A percentile compares a stretch with the other conserved stretches of the same genome.
Conservation (phyloP, 1,140 invertebrate genomes). For the Trichogramma pretiosum region DNA sequence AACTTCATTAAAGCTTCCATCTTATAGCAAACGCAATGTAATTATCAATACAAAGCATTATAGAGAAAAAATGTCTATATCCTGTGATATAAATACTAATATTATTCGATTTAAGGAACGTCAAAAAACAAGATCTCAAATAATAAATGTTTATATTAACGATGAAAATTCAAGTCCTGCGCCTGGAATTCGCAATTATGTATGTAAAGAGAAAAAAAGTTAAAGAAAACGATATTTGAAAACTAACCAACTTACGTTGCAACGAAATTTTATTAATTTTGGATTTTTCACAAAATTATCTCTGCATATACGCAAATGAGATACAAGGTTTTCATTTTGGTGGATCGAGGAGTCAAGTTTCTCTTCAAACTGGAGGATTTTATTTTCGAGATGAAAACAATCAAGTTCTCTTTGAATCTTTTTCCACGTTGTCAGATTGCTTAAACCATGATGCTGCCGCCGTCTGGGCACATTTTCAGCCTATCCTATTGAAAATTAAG, state of each 20-base stretch:
- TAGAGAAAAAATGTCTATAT: no score
- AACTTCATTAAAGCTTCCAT: no score
- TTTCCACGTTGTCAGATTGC: neutral
- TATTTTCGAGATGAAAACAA: constrained; percentile 4
- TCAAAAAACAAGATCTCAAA: no score
- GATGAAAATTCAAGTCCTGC: no score
- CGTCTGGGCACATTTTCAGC: neutral
- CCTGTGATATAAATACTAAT: no score
- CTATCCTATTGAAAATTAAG: neutral
- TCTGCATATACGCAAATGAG: constrained; percentile 9
- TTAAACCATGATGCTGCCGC: neutral
- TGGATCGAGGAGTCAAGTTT: constrained; percentile 13
- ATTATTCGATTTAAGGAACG: no score
- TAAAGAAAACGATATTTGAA: no score
- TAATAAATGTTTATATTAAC: no score
- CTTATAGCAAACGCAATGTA: no score
- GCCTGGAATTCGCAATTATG: no score
- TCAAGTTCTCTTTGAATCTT: constrained; percentile 16
- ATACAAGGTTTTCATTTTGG: constrained; percentile 13
- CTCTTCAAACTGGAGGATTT: constrained; percentile 11
- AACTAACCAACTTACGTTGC: constrained; percentile 2
- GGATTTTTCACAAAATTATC: constrained; percentile 14
- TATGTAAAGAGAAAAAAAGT: no score
- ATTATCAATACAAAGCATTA: no score
- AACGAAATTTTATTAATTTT: constrained; percentile 7